Evolutionary conservation across 2,113 vertebrate genomes (phyloP).

Genomic region (Neotragus moschatus): DNA sequence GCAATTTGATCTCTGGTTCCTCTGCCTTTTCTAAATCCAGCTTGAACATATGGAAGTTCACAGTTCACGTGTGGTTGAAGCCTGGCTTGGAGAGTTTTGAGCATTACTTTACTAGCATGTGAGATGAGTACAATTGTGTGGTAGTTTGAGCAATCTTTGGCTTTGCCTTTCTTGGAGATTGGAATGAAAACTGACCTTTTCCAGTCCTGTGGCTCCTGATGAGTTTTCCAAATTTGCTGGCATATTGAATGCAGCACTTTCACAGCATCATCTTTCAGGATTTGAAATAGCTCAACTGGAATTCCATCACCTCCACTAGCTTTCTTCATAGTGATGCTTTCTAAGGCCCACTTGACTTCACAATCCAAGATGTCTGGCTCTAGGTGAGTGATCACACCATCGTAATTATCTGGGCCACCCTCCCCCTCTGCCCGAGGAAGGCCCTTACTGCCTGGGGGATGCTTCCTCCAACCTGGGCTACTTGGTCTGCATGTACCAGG

Average conservation of each 20-base stretch:
- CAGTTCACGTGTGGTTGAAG: neutral
- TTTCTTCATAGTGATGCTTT: neutral
- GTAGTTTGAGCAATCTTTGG: neutral
- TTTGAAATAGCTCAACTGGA: neutral
- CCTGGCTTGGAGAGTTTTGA: neutral
- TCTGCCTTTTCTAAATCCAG: neutral
- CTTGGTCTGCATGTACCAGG: slow-evolving; percentile 87
- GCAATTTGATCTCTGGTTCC: neutral
- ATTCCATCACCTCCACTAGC: neutral
- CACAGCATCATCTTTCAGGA: neutral
- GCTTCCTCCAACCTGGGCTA: slow-evolving; percentile 91
- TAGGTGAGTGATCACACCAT: neutral
- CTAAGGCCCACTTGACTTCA: neutral
- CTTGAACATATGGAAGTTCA: neutral
- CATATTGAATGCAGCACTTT: neutral
- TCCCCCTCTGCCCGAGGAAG: slow-evolving; percentile 83
- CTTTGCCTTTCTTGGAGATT: neutral
- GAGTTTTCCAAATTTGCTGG: neutral
- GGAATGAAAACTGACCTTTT: neutral
- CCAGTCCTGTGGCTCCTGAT: neutral
- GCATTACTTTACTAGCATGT: neutral
- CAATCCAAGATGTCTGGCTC: neutral
- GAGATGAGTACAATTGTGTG: neutral
- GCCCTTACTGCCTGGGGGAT: slow-evolving; percentile 89
- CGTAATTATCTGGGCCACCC: slow-evolving; percentile 69